phyloP scores from a whole-genome alignment of 2,113 vertebrate genomes.

The Xenus cinereus region DNA sequence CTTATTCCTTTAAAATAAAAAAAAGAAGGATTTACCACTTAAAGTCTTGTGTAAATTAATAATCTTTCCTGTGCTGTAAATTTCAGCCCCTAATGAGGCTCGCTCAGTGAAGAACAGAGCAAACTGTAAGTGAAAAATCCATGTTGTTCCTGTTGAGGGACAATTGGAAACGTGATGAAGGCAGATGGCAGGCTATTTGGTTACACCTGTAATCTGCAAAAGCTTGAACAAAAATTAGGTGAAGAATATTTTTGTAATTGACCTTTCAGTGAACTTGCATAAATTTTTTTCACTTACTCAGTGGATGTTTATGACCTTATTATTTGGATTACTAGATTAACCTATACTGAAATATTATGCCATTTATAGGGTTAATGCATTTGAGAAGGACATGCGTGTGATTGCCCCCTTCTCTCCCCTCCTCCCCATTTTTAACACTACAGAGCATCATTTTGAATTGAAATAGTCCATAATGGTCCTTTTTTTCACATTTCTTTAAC shows the following conservation, averaged over 20 bases:
- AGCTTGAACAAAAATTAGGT: slow-evolving; percentile 63
- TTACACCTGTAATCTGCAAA: slow-evolving; percentile 75
- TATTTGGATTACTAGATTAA: slow-evolving; percentile 13
- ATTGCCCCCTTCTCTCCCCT: slow-evolving; percentile 28
- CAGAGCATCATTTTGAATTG: slow-evolving; percentile 75
- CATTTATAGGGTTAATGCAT: slow-evolving; percentile 68
- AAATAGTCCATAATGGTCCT: slow-evolving; percentile 76
- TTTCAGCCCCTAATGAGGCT: slow-evolving; percentile 9
- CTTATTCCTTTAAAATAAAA: not conserved
- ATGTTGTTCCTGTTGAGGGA: slow-evolving; percentile 53
- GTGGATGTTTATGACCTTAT: slow-evolving; percentile 16
- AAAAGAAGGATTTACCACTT: not conserved
- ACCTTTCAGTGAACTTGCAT: slow-evolving; percentile 65
- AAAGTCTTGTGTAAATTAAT: not conserved
- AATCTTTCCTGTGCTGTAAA: not conserved
- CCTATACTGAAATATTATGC: slow-evolving; percentile 24
- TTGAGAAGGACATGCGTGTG: slow-evolving; percentile 52
- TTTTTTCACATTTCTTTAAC: slow-evolving; percentile 79
- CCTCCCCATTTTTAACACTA: slow-evolving; percentile 62
- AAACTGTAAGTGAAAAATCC: slow-evolving; percentile 66
- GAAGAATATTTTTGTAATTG: slow-evolving; percentile 67
- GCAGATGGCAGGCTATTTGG: slow-evolving; percentile 77
- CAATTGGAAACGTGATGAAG: slow-evolving; percentile 33
- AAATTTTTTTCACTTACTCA: slow-evolving; percentile 10
- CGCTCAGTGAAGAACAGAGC: slow-evolving; percentile 32